Evolutionary conservation across 1,140 invertebrate species (phyloP), one percentile per base, ranked within the genome.

Genomic region (Harpegnathos saltator): DNA sequence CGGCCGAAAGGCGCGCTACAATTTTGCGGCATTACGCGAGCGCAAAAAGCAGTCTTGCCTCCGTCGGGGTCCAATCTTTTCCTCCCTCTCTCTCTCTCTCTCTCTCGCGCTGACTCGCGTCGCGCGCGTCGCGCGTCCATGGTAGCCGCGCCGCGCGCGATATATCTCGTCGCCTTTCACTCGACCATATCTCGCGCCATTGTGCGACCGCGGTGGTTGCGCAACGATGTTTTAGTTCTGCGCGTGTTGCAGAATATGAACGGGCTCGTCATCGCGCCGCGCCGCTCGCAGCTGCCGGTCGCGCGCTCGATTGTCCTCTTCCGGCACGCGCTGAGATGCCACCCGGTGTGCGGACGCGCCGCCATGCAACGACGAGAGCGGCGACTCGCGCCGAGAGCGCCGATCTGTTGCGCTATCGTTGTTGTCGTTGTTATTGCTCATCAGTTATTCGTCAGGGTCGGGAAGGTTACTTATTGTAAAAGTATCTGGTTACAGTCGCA

Each of bases 101-200:
- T n/a, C 24, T 58, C 58, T 29, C 54, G 72, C 80, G 87, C 56
- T 83, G 50, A 54, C 58, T 73, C 38, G 83, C 78, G 86, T 88
- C 87, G 66, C 19, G 1, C 63, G 83, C 78, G 86, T 88, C 87
- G 66, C 19, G 1, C 63, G 63, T 65, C 33, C 62, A 72, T 83
- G 54, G 48, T 71, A 54, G 44, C 14, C 11, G 58, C 69, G 61
- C 61, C 54, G 38, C 59, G 77, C 9, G 38, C 80, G 81, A 85
- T 84, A 89, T 89, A 83, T 81, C 86, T 88, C 80, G 90, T 87
- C 89, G 91, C 92, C 93, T 94, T 94, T 94, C 93, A 94, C 93
- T 94, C 90, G 86, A 82, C 90, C 86, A 88, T 91, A 91, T 85
- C 86, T 90, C 91, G 88, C 89, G 86, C 88, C 87, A 92, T 91